Percentiles rank a stretch among this genome's conserved stretches.
These are phyloP conservation scores for Temnothorax nylanderi DNA, from an alignment of 1,140 invertebrate species.

Conservation along the genomic window DNA sequence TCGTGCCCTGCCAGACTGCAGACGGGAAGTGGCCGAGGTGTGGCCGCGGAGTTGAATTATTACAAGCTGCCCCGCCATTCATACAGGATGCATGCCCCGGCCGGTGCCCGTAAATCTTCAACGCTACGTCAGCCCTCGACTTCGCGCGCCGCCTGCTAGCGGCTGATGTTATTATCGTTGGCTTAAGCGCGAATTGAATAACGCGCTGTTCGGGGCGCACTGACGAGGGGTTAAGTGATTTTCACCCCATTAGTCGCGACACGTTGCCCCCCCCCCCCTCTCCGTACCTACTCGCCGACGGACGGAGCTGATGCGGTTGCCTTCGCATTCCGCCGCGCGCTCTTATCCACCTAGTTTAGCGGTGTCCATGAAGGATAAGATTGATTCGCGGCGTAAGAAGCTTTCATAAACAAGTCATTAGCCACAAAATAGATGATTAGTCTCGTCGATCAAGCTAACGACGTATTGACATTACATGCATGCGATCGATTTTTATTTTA, in stretches of 20 bases:
- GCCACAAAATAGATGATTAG: conserved; percentile 28
- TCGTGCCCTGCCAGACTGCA: conserved; percentile 77
- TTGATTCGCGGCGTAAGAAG: conserved; percentile 53
- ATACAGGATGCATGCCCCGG: conserved; percentile 83
- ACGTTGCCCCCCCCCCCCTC: conserved; percentile 18
- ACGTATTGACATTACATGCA: background rate
- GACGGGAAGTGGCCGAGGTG: conserved; percentile 84
- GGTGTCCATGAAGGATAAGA: conserved; percentile 56
- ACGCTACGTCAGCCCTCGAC: conserved; percentile 80
- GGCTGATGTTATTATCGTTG: conserved; percentile 80
- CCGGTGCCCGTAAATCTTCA: conserved; percentile 82
- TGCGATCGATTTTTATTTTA: background rate
- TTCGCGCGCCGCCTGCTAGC: conserved; percentile 72
- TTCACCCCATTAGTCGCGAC: conserved; percentile 77
- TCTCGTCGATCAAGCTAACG: conserved; percentile 32
- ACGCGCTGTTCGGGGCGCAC: conserved; percentile 74
- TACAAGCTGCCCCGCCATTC: conserved; percentile 83
- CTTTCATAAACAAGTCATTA: conserved; percentile 58
- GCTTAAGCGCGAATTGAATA: conserved; percentile 80
- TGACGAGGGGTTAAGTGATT: conserved; percentile 81
- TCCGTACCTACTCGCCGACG: conserved; percentile 16
- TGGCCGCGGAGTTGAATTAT: conserved; percentile 85
- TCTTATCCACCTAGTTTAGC: conserved; percentile 50
- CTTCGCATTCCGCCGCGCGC: conserved; percentile 49
- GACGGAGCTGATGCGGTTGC: conserved; percentile 6